Evolutionary conservation across 2,113 vertebrate genomes (phyloP), one percentile per base, ranked within the genome.

Genomic region (Psilopsiagon aurifrons): DNA sequence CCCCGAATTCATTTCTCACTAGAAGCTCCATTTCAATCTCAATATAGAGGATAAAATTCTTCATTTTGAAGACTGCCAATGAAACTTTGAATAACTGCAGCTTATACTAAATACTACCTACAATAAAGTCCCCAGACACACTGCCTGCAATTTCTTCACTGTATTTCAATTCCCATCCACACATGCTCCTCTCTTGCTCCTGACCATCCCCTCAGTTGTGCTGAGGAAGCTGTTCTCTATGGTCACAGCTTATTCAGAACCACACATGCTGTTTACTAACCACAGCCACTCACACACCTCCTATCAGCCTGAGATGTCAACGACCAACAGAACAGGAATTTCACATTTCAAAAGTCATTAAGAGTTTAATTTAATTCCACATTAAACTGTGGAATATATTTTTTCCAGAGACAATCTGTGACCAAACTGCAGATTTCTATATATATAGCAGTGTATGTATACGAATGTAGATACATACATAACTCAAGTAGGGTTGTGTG

Each of bases 371-470:
- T 31, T 31, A 55, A 31, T 55, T 55, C 54, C 54, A 33, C 20
- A 78, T 79, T 79, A 25, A 86, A 94, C 95, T 59, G 82, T 54
- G 76, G 89, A 95, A 93, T 91, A 73, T 54, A 55, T 81, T 93
- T 60, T 63, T 94, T 80, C 55, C 85, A 54, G 92, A 54, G 92
- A 92, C 84, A 69, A 74, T 80, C 66, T 92, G 47, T 88, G 91
- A 95, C 55, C 69, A 83, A 86, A 57, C 52, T 91, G 79, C 46
- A 97, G 60, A 23, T 15, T 64, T 10, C 16, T 67, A 2, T 19
- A 13, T 15, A 77, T 73, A 67, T 17, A 77, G 49, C 24, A 27
- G n/a, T 13, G 11, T 12, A 17, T 47, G 31, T 27, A 14, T 7
- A 59, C 35, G 57, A 59, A 59, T 24, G 33, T 35, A 6, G 5